phyloP scores from a whole-genome alignment of 2,888 invertebrate species.

The Electrophaes corylata region DNA sequence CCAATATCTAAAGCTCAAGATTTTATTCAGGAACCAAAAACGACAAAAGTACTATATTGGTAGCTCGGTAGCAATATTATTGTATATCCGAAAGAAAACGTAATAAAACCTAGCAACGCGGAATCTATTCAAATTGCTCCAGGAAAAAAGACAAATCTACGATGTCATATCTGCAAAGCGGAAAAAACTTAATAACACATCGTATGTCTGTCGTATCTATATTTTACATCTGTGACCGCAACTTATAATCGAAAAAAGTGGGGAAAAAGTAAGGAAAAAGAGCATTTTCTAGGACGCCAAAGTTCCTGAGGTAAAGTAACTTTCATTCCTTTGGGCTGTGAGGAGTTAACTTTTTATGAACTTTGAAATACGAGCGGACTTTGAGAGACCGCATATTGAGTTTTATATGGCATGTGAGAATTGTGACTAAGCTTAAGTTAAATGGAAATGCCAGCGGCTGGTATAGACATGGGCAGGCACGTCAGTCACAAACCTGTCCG shows the following conservation, averaged over 20 bases:
- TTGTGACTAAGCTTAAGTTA: neutral
- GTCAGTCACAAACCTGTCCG: neutral
- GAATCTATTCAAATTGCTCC: slow-evolving; percentile 14
- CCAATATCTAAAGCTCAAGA: neutral
- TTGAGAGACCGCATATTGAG: slow-evolving; percentile 25
- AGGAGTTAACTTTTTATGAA: slow-evolving; percentile 44
- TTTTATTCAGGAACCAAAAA: neutral
- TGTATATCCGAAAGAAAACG: neutral
- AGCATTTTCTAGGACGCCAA: slow-evolving; percentile 31
- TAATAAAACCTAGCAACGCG: neutral
- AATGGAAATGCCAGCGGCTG: neutral
- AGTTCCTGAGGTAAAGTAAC: slow-evolving; percentile 26
- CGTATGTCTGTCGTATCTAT: slow-evolving; percentile 26
- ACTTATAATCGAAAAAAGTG: slow-evolving; percentile 41
- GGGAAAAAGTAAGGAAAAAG: slow-evolving; percentile 33
- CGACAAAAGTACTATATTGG: neutral
- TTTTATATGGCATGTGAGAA: slow-evolving; percentile 5
- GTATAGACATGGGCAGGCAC: neutral
- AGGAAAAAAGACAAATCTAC: slow-evolving; percentile 9
- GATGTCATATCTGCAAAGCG: slow-evolving; percentile 13
- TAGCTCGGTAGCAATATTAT: neutral
- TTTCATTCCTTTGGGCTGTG: slow-evolving; percentile 36
- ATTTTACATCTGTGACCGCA: slow-evolving; percentile 34
- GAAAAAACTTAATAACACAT: slow-evolving; percentile 30
- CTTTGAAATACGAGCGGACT: slow-evolving; percentile 40